Conservation (phyloP, 2,113 vertebrate species). For the Tragelaphus buxtoni region DNA sequence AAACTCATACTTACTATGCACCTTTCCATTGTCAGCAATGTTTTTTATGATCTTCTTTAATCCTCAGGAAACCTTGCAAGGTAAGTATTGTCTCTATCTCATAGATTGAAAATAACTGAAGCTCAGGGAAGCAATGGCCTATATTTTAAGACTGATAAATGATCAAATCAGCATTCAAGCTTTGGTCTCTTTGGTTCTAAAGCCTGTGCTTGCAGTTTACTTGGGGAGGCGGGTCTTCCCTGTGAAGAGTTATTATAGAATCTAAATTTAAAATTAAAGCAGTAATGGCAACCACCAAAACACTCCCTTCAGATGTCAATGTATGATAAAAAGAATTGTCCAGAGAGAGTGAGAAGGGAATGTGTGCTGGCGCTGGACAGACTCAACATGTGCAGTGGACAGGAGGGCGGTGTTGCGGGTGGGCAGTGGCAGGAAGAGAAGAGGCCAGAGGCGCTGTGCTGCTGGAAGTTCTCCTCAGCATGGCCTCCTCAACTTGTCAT, state of each 20-base stretch:
- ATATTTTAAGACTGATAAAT: not conserved
- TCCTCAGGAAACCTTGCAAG: not conserved
- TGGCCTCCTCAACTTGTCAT: not conserved
- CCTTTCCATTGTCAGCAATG: not conserved
- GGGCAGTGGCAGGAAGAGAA: no score
- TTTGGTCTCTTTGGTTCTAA: not conserved
- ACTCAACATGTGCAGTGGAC: not conserved
- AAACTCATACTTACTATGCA: not conserved
- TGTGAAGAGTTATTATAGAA: not conserved
- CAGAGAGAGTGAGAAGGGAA: not conserved
- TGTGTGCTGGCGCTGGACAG: no score
- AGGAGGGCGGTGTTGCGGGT: no score
- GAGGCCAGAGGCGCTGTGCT: accelerated
- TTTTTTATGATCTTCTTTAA: not conserved
- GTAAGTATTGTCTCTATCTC: not conserved
- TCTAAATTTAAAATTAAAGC: not conserved
- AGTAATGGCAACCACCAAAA: not conserved
- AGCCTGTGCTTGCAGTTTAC: not conserved
- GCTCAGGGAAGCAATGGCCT: not conserved
- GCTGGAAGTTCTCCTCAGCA: not conserved
- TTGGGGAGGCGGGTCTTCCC: not conserved
- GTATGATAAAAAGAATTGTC: not conserved
- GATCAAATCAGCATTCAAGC: not conserved
- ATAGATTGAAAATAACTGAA: not conserved
- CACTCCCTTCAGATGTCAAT: not conserved